These are phyloP conservation scores for Teleiodes luculella DNA, from an alignment of 2,888 invertebrate species.

Conservation along the genomic window DNA sequence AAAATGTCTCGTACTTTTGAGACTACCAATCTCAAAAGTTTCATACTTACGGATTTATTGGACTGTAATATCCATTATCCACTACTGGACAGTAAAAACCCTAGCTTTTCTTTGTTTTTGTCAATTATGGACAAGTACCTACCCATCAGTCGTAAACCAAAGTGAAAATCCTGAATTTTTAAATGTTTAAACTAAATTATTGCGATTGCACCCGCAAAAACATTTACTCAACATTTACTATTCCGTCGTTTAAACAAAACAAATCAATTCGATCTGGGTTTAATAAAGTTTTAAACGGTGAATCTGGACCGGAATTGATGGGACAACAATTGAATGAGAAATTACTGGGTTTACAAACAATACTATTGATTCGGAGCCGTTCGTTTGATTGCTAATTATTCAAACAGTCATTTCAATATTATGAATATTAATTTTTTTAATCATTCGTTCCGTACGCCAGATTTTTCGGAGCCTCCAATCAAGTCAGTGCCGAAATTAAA, in stretches of 20 bases:
- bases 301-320: constrained; percentile 38
- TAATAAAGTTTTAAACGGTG: constrained; percentile 38
- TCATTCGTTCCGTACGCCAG: constrained; percentile 31
- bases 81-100: no score
- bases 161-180: background rate
- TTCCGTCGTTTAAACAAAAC: constrained; percentile 27
- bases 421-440: constrained; percentile 56
- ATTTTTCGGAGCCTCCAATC: constrained; percentile 23
- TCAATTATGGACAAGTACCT: no score
- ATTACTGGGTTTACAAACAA: constrained; percentile 59
- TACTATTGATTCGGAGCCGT: constrained; percentile 48
- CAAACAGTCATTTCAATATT: constrained; percentile 46
- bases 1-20: no score
- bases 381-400: constrained; percentile 55
- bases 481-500: background rate
- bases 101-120: no score
- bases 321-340: constrained; percentile 47
- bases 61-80: no score
- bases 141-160: background rate
- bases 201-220: background rate
- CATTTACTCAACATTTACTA: background rate
- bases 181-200: background rate
- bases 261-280: constrained; percentile 37
- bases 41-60: no score
- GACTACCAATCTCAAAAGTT: no score